Base-by-base conservation (phyloP, 2,888 invertebrate species). In the Brachypalpus laphriformis region DNA sequence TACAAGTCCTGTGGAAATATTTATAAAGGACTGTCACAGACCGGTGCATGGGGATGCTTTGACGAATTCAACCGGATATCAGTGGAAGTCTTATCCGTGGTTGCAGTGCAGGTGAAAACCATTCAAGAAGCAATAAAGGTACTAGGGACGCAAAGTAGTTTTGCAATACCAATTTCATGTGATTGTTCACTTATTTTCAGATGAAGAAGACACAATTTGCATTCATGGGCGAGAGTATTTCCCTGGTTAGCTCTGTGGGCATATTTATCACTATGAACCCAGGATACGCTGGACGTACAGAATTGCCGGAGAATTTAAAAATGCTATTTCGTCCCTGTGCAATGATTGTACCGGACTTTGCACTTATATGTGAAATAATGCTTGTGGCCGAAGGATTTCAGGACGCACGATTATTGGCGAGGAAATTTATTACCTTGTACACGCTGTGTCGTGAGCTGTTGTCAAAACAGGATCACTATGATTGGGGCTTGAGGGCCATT, bases 201-300 rank as follows among this genome's bases (percentile, higher is more conserved):
- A 89, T 90, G 89, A 96, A 96, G 90, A 98, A 96, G 92, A 93
- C 94, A 87, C 94, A 93, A 88, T 98, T 98, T 90, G 94, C 95
- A 87, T 98, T 98, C 92, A 95, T 97, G 93, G 98, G 97, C 7
- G 96, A 97, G 89, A 94, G 94, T 87, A 97, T 98, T 87, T 92
- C 93, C 42, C 92, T 98, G 51, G 93, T 96, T 65, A 93, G 95
- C 1, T 96, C 97, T 9, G 95, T 97, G 81, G 98, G 98, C 34
- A 96, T 98, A 93, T 98, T 98, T 90, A 98, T 98, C 87, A 98
- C 98, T 0, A 98, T 98, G 98, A 98, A 98, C 93, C 98, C 98
- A 0, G 98, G 98, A 28, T 98, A 98, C 90, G 98, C 98, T 4
- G 98, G 98, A 3, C 94, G 98, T 88, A 97, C 97, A 0, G 97